These are phyloP conservation scores for Parus major DNA, from an alignment of 2,113 vertebrate species.

Conservation along the genomic window DNA sequence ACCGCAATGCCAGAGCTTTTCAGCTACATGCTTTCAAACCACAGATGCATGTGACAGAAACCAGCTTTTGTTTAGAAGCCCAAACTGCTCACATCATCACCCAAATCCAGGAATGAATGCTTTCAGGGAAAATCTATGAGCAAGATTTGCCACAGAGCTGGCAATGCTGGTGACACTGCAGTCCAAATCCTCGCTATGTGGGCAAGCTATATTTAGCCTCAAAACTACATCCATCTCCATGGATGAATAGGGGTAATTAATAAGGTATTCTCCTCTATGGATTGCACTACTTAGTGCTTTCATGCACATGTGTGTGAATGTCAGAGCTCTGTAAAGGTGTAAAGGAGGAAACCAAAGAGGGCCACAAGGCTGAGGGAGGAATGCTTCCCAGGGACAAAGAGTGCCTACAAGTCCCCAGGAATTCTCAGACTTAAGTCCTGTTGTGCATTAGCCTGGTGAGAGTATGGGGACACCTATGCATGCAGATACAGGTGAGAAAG, in stretches of 20 bases:
- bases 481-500: not conserved
- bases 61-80: not conserved
- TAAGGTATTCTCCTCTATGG: not conserved
- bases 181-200: not conserved
- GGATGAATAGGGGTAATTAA: not conserved
- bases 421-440: not conserved
- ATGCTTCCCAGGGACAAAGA: rapidly evolving
- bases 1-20: not conserved
- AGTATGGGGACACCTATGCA: not conserved
- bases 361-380: not conserved
- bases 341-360: not conserved
- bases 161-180: rapidly evolving
- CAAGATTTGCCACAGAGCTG: not conserved
- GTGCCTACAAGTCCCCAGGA: not conserved
- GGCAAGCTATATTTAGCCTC: not conserved
- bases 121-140: not conserved
- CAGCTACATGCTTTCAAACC: not conserved
- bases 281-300: not conserved
- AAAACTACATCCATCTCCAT: not conserved
- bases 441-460: not conserved
- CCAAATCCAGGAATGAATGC: not conserved
- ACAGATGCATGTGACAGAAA: not conserved
- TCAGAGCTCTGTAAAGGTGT: not conserved
- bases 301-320: rapidly evolving
- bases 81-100: not conserved